Evolutionary conservation across 1,140 invertebrate species (phyloP), one percentile per base, ranked within the genome.

Genomic region (Drosophila arawakana): DNA sequence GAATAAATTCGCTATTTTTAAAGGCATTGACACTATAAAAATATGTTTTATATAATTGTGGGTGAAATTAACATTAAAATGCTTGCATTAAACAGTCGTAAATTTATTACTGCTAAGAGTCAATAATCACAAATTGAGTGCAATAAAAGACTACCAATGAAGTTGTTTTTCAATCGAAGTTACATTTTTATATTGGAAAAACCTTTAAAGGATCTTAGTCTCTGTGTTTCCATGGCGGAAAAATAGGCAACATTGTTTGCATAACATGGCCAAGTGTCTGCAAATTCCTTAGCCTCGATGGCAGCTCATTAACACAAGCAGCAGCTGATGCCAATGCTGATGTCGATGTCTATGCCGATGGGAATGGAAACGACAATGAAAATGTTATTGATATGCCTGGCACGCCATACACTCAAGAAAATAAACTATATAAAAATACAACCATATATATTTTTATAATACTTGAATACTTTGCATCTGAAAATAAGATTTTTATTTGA

Each of bases 351-450:
- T n/a, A 41, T 49, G 43, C n/a, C 30, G n/a, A 30, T 8, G 35
- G 39, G 34, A 63, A 67, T 65, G 25, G 35, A 30, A 37, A 15
- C 18, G 49, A 30, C 49, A 62, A 52, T 34, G 49, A 37, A 35
- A 55, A 55, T 73, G 58, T 52, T 46, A 80, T 84, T 80, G 81
- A 79, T 77, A 84, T 79, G 82, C 79, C 37, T 59, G 69, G 65
- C 82, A 86, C 82, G 76, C 68, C 68, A 62, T 46, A 30, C 25
- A 30, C 25, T 30, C 25, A 6, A 30, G 25, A 30, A 30, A 30
- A 30, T 30, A 30, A 30, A 5, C 2, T 30, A 2, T 30, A 30
- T 30, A 30, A 5, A 30, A 30, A 30, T 30, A 21, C 18, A 15
- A 15, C 15, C 15, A 15, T 15, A 15, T 15, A 15, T 21, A 21